These are phyloP conservation scores for Hypolimnas misippus DNA, from an alignment of 2,888 invertebrate species.

Conservation along the genomic window DNA sequence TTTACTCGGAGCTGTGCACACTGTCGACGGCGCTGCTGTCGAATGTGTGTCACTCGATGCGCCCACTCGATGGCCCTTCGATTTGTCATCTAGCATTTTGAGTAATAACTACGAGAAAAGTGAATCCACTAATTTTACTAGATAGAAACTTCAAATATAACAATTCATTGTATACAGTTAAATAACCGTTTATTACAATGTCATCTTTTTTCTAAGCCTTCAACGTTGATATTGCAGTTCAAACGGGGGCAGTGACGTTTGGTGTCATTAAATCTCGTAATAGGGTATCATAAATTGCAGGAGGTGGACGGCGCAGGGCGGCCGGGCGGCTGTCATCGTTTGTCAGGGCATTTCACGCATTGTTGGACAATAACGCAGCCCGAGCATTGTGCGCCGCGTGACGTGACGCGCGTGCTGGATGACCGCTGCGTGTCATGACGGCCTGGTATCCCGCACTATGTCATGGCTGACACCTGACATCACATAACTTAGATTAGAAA, in stretches of 20 bases:
- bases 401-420: slow-evolving; percentile 57
- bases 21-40: slow-evolving; percentile 7
- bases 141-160: background rate
- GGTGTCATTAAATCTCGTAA: slow-evolving; percentile 83
- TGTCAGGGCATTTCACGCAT: slow-evolving; percentile 84
- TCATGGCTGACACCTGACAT: slow-evolving; percentile 44
- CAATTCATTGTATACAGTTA: too few relatives aligned
- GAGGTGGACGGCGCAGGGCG: slow-evolving; percentile 74
- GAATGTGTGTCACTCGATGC: background rate
- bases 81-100: background rate
- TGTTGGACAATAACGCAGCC: slow-evolving; percentile 82
- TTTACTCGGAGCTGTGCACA: slow-evolving; percentile 42
- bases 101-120: background rate
- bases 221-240: slow-evolving; percentile 7
- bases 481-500: slow-evolving; percentile 39
- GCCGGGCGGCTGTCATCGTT: slow-evolving; percentile 82
- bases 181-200: too few relatives aligned
- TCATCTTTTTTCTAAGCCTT: slow-evolving; percentile 4
- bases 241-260: slow-evolving; percentile 58
- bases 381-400: slow-evolving; percentile 63
- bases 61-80: background rate
- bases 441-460: slow-evolving; percentile 45
- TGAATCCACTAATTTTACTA: background rate
- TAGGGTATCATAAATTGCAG: slow-evolving; percentile 83
- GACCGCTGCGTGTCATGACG: slow-evolving; percentile 34